Conservation (phyloP, 2,113 vertebrate genomes). For the Kryptolebias marmoratus region DNA sequence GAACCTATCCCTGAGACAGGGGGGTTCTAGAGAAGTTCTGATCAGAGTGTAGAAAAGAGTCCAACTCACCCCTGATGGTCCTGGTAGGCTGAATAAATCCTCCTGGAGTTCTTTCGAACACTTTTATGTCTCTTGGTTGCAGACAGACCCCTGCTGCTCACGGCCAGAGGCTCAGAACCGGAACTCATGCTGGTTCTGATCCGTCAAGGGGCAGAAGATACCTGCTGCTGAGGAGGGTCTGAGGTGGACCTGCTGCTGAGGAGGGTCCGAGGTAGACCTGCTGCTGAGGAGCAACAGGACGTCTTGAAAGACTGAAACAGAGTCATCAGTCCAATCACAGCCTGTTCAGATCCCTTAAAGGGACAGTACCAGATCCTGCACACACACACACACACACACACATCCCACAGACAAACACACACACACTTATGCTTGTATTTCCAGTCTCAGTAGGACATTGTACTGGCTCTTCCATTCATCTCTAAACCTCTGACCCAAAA, state of each 20-base stretch:
- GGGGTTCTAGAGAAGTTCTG: not conserved
- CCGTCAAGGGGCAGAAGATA: conserved; percentile 1
- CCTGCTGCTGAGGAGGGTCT: conserved; percentile 44
- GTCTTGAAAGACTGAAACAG: conserved; percentile 29
- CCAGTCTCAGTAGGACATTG: too few species aligned
- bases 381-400: not conserved
- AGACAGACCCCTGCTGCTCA: conserved; percentile 73
- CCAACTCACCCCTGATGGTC: conserved; percentile 87
- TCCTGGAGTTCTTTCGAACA: conserved; percentile 82
- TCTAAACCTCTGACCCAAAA: too few species aligned
- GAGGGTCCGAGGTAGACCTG: conserved; percentile 24
- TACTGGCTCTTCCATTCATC: too few species aligned
- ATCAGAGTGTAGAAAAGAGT: not conserved
- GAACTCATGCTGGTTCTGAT: conserved; percentile 66
- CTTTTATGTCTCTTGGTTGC: conserved; percentile 83
- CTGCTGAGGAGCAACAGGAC: conserved; percentile 48
- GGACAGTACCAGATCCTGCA: conserved; percentile 30
- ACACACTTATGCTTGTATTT: too few species aligned
- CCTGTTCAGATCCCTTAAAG: conserved; percentile 77
- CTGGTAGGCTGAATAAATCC: conserved; percentile 84
- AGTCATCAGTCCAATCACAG: conserved; percentile 63
- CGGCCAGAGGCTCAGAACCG: conserved; percentile 52
- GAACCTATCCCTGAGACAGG: not conserved
- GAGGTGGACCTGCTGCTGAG: conserved; percentile 45
- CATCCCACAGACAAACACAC: not conserved